Evolutionary conservation across 2,113 vertebrate genomes (phyloP), one percentile per base, ranked within the genome.

Genomic region (Anolis carolinensis): DNA sequence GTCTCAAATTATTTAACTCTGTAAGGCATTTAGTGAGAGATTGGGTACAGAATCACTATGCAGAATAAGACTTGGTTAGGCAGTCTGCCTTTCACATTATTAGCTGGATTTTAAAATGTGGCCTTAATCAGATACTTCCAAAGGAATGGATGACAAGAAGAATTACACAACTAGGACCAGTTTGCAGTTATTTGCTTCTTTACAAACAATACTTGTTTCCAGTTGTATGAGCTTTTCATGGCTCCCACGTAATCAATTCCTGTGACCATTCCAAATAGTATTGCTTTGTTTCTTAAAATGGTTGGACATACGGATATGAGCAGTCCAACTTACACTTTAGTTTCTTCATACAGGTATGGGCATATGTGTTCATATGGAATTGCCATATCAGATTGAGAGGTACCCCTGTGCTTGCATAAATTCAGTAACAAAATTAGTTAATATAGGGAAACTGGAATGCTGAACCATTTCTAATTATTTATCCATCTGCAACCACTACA

Each of bases 51-150:
- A 86, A 75, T 86, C 44, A 16, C 71, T 75, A 65, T 67, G 71
- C 72, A 81, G 79, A 86, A 81, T 67, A 86, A 86, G 85, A 79
- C 79, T 65, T 75, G 79, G 55, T 86, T 81, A 86, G 79, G 52
- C 9, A 30, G 39, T 32, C 39, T 86, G 79, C 70, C 85, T 86
- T 81, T 86, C 71, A 81, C 79, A 81, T 86, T 86, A 81, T 75
- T 86, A 86, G 62, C 72, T 39, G 18, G 85, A 86, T 81, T 75
- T 75, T 86, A 86, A 86, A 86, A 86, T 86, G 81, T 81, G 78
- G 79, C 59, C 79, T 59, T 86, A 86, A 86, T 86, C 79, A 75
- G 39, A 65, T 67, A 67, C 14, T 86, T 59, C 85, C 59, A 75
- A 67, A 75, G 79, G 78, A 86, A 75, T 25, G 65, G 71, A 30